Conservation (phyloP, 2,888 invertebrate genomes). For the Buathra laborator region DNA sequence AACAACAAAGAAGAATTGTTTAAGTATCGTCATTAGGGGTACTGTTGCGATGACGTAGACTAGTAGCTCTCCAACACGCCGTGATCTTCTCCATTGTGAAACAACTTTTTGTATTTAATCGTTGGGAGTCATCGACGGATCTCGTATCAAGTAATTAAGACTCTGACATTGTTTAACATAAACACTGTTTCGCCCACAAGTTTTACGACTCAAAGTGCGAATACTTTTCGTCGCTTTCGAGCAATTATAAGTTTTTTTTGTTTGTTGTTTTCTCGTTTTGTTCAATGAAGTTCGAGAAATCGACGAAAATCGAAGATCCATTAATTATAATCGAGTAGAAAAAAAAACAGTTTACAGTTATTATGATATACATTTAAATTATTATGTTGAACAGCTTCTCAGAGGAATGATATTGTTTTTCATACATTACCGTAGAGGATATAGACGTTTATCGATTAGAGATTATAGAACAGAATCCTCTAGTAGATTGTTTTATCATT, state of each 20-base stretch:
- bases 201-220: neutral
- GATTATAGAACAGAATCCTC: neutral
- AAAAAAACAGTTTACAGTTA: constrained; percentile 1
- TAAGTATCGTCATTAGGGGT: constrained; percentile 2
- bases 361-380: constrained; percentile 4
- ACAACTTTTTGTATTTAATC: constrained; percentile 10
- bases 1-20: neutral
- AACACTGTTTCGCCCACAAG: neutral
- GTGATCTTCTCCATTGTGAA: constrained; percentile 5
- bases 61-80: neutral
- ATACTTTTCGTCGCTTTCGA: neutral
- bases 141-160: neutral
- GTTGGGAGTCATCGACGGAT: neutral
- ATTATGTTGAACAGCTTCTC: neutral
- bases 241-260: neutral
- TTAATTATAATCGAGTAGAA: neutral
- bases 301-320: neutral
- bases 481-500: neutral
- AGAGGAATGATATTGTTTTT: constrained; percentile 13
- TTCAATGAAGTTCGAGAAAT: neutral
- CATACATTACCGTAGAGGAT: neutral
- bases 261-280: neutral
- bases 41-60: constrained; percentile 1
- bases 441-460: constrained; percentile 4
- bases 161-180: neutral